Base-by-base conservation (phyloP, 2,113 vertebrate species). In the Cynoglossus semilaevis region DNA sequence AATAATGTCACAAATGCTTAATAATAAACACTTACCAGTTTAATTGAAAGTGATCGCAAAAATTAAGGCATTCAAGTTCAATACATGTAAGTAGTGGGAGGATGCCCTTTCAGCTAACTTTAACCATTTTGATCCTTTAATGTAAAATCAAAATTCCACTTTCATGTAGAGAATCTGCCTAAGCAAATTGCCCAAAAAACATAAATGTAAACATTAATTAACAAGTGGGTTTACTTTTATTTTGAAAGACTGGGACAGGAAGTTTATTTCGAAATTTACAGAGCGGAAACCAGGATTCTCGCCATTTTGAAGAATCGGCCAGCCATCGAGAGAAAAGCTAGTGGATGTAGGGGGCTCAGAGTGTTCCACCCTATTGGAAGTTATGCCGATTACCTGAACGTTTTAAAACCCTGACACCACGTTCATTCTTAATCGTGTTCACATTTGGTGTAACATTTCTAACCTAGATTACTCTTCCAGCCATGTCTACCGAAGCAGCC, bases 401-500 rank as follows among this genome's bases (percentile, higher is more conserved):
- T 70, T 80, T 79, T 61, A 35, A 58, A 69, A 53, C 40, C 3
- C 40, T 58, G 19, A 51, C 16, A n/a, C 46, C 35, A 13, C 60
- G n/a, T 51, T 67, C 42, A 51, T 59, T 47, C 63, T 74, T 67
- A 6, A 58, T 4, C 51, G 57, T 64, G 53, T 10, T 49, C 51
- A 18, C 34, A 15, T 36, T 9, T 50, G 34, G 37, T 52, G 16
- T 22, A 55, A 36, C 58, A 53, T 50, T 54, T 76, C 42, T 65
- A 70, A 71, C 48, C 17, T 16, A 63, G 51, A 43, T 67, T 70
- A 45, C 55, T 76, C 76, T 54, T 72, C 62, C 79, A 81, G 84
- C 57, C 72, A 92, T 92, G 91, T 69, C 90, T 70, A 70, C 83
- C 65, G 91, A 92, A 62, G 83, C 67, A 81, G 17, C 88, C 37